These are phyloP conservation scores for Macroramphosus scolopax DNA, from an alignment of 2,797 vertebrate genomes.

Conservation along the genomic window DNA sequence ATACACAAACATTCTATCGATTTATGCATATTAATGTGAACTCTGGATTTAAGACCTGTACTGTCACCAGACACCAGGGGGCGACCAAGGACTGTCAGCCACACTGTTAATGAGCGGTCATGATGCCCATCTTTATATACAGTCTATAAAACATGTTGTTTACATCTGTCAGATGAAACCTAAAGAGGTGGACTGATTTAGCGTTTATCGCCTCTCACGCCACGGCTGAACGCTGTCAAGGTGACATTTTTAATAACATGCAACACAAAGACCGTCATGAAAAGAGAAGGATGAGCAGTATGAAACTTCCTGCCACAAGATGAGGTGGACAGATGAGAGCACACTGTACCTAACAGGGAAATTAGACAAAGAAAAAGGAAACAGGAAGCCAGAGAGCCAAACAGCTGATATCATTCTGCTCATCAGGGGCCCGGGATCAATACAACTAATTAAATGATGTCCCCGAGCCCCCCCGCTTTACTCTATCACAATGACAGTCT, in stretches of 20 bases:
- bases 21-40: too few species aligned
- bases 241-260: conserved; percentile 37
- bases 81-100: too few species aligned
- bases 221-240: conserved; percentile 33
- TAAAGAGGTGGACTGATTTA: conserved; percentile 28
- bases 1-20: too few species aligned
- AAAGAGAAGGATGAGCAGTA: conserved; percentile 19
- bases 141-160: conserved; percentile 32
- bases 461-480: conserved; percentile 37
- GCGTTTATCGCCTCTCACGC: conserved; percentile 36
- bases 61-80: too few species aligned
- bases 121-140: too few species aligned
- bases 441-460: conserved; percentile 55
- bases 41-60: too few species aligned
- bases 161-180: conserved; percentile 46
- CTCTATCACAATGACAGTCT: conserved; percentile 45
- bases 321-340: not conserved
- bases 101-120: too few species aligned
- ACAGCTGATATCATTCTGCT: conserved; percentile 34
- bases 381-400: conserved; percentile 34
- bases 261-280: too few species aligned
- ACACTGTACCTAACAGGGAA: not conserved
- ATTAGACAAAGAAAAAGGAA: conserved; percentile 13
- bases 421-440: conserved; percentile 51
- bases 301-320: not conserved